phyloP scores from a whole-genome alignment of 2,888 invertebrate genomes.

The Atethmia centrago region DNA sequence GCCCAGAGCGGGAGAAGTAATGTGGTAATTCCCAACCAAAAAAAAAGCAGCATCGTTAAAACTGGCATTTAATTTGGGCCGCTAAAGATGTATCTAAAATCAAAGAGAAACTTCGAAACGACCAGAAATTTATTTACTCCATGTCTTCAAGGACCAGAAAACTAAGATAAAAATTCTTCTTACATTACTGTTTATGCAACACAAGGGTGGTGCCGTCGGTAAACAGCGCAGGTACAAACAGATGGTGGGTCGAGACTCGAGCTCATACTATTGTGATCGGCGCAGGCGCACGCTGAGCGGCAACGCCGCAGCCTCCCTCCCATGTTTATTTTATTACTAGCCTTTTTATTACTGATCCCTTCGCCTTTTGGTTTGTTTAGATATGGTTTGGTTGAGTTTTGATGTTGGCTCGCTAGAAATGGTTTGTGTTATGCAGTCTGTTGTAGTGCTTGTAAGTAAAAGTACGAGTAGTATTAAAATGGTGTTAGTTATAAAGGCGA shows the following conservation, averaged over 20 bases:
- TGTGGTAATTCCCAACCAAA: too few species aligned
- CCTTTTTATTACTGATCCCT: constrained; percentile 59
- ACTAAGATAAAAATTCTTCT: constrained; percentile 28
- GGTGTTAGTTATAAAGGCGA: constrained; percentile 18
- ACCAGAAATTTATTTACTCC: neutral
- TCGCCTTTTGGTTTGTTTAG: constrained; percentile 60
- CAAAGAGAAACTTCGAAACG: neutral
- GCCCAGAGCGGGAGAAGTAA: too few species aligned
- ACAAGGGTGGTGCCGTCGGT: constrained; percentile 62
- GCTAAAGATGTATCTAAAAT: neutral
- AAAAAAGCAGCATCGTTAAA: too few species aligned
- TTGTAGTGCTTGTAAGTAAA: constrained; percentile 29
- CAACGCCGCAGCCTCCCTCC: constrained; percentile 76
- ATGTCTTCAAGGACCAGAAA: constrained; percentile 13
- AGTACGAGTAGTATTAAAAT: constrained; percentile 40
- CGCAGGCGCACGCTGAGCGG: constrained; percentile 79
- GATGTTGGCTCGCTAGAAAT: constrained; percentile 57
- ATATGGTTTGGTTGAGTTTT: constrained; percentile 55
- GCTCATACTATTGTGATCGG: constrained; percentile 73
- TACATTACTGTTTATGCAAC: constrained; percentile 49
- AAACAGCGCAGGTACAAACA: constrained; percentile 85
- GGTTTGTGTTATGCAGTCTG: constrained; percentile 46
- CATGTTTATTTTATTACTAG: constrained; percentile 67
- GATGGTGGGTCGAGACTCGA: constrained; percentile 74
- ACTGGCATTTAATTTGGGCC: neutral